A percentile compares a stretch with the other conserved stretches of the same genome.
Evolutionary conservation across 2,113 vertebrate genomes (phyloP).

Genomic region (Vimba vimba): DNA sequence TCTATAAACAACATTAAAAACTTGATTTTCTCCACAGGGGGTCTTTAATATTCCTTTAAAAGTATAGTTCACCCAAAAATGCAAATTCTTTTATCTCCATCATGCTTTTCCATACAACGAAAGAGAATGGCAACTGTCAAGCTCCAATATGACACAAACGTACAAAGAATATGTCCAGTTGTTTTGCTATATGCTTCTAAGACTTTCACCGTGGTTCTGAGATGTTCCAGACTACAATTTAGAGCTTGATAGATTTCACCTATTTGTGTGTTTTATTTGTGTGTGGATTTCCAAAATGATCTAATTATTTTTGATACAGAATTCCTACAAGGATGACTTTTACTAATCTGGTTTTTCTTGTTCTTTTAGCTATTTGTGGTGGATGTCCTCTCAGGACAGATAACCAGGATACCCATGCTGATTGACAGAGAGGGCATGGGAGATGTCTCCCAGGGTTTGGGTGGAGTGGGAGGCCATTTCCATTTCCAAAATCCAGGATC

Average conservation of each 20-base stretch:
- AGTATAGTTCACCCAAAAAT: background rate
- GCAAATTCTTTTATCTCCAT: background rate
- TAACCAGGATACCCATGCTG: constrained; percentile 96
- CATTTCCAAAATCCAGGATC: constrained; percentile 63
- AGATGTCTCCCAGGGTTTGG: constrained; percentile 59
- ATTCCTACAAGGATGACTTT: background rate
- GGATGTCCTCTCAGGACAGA: constrained; percentile 91
- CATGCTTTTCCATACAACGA: background rate
- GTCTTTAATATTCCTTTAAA: background rate
- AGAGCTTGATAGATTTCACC: no score
- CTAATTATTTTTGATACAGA: no score
- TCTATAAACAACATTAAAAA: no score
- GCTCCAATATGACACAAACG: background rate
- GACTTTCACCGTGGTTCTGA: no score
- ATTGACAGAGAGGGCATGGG: constrained; percentile 85
- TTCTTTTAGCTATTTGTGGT: constrained; percentile 90
- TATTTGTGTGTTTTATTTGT: no score
- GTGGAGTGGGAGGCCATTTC: constrained; percentile 57
- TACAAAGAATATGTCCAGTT: no score
- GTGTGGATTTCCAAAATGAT: no score
- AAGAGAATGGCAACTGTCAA: background rate
- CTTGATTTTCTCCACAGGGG: no score
- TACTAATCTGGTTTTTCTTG: background rate
- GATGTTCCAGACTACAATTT: no score
- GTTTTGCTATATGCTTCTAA: no score